Evolutionary conservation across 2,113 vertebrate genomes (phyloP).

Genomic region (Mus spicilegus): DNA sequence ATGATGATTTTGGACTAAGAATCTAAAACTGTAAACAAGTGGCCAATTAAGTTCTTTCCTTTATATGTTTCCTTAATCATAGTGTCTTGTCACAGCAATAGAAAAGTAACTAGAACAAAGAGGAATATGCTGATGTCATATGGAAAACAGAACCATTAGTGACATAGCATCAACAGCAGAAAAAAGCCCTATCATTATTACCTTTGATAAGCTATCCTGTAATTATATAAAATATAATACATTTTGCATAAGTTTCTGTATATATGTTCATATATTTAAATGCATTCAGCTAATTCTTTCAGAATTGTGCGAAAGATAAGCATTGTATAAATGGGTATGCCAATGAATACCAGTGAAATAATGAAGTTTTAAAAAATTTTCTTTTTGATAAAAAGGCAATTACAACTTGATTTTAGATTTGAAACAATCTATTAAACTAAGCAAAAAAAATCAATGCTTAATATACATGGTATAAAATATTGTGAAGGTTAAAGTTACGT

Average conservation of each 20-base stretch:
- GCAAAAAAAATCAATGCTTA: neutral
- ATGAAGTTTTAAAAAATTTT: neutral
- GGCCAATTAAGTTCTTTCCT: neutral
- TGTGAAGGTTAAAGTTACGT: neutral
- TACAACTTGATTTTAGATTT: neutral
- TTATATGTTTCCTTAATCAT: neutral
- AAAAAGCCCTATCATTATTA: neutral
- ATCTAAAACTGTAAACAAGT: neutral
- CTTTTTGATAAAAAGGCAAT: neutral
- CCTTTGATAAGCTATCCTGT: neutral
- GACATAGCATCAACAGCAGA: neutral
- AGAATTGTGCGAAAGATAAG: neutral
- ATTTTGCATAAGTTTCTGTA: neutral
- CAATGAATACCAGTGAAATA: neutral
- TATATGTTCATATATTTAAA: neutral
- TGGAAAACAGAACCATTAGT: neutral
- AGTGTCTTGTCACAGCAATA: neutral
- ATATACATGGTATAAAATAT: neutral
- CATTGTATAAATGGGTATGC: neutral
- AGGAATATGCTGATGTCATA: neutral
- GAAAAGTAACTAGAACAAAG: neutral
- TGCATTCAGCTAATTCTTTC: neutral
- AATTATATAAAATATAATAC: neutral
- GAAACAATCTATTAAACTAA: neutral
- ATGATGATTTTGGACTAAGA: neutral